Evolutionary conservation across 1,140 invertebrate genomes (phyloP).

Genomic region (Cotesia chilonis): DNA sequence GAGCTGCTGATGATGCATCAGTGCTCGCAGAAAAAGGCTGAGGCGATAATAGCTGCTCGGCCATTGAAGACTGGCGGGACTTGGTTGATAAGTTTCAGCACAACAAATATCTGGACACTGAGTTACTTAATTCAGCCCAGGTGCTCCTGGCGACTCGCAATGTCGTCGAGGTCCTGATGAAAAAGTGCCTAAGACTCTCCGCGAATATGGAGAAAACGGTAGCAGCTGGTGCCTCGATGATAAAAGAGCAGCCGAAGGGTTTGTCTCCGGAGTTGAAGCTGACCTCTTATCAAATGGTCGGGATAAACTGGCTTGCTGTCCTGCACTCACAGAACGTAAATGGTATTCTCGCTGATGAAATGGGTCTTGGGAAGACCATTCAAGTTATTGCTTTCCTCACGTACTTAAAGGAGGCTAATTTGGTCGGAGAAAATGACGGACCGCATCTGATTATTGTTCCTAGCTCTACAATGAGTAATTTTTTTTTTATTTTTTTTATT

Average conservation of each 20-base stretch:
- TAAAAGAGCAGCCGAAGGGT: conserved; percentile 72
- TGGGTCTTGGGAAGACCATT: conserved; percentile 92
- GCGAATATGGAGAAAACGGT: conserved; percentile 77
- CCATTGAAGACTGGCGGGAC: conserved; percentile 80
- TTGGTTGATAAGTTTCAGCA: conserved; percentile 77
- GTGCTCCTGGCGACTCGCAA: conserved; percentile 74
- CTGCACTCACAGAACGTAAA: conserved; percentile 90
- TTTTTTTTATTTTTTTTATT: conserved; percentile 20
- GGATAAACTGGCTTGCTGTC: conserved; percentile 92
- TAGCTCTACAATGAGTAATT: conserved; percentile 84
- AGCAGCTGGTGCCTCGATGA: conserved; percentile 71
- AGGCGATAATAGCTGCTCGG: conserved; percentile 72
- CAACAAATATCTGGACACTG: conserved; percentile 73
- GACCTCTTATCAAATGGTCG: conserved; percentile 91
- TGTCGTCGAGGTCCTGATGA: conserved; percentile 76
- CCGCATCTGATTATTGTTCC: conserved; percentile 93
- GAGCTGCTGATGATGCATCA: conserved; percentile 75
- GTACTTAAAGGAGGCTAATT: conserved; percentile 78
- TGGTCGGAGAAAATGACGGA: conserved; percentile 68
- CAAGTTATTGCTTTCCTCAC: conserved; percentile 91
- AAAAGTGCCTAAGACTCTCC: conserved; percentile 78
- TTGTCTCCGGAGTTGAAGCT: conserved; percentile 71
- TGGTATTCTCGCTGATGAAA: conserved; percentile 92
- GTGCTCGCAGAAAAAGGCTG: conserved; percentile 78
- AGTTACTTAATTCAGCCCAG: conserved; percentile 78